phyloP scores from a whole-genome alignment of 37 sponge, comb jelly and placozoan genomes.

The Crambe crambe region DNA sequence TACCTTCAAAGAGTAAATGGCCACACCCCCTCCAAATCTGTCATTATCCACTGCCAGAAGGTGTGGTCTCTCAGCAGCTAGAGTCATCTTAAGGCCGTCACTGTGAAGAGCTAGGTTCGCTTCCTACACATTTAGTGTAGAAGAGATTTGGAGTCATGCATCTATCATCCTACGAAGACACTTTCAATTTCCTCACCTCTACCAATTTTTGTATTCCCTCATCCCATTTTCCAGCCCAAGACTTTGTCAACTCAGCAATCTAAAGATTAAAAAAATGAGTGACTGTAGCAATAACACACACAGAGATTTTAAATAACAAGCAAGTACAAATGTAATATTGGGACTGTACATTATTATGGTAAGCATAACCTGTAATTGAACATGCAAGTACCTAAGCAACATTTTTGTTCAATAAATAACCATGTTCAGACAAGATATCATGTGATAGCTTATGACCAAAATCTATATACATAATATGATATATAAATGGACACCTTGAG shows the following conservation, averaged over 20 bases:
- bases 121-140: constrained; percentile 62
- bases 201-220: constrained; percentile 67
- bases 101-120: constrained; percentile 71
- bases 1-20: constrained; percentile 78
- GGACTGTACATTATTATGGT: too few relatives aligned
- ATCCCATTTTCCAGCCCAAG: constrained; percentile 88
- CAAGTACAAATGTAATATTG: too few relatives aligned
- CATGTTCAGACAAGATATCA: too few relatives aligned
- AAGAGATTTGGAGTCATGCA: not conserved
- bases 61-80: constrained; percentile 84
- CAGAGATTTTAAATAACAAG: too few relatives aligned
- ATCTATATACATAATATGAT: too few relatives aligned
- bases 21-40: constrained; percentile 61
- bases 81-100: constrained; percentile 83
- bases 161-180: not conserved
- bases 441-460: too few relatives aligned
- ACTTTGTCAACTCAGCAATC: constrained; percentile 74
- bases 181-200: constrained; percentile 47
- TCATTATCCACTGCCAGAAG: constrained; percentile 77
- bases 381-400: too few relatives aligned
- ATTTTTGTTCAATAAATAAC: too few relatives aligned
- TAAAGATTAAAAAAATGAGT: constrained; percentile 6
- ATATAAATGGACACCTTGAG: too few relatives aligned
- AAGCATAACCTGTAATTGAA: too few relatives aligned
- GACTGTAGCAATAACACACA: not conserved